Conservation (phyloP, 1,140 invertebrate species). For the Antheraea mylitta region DNA sequence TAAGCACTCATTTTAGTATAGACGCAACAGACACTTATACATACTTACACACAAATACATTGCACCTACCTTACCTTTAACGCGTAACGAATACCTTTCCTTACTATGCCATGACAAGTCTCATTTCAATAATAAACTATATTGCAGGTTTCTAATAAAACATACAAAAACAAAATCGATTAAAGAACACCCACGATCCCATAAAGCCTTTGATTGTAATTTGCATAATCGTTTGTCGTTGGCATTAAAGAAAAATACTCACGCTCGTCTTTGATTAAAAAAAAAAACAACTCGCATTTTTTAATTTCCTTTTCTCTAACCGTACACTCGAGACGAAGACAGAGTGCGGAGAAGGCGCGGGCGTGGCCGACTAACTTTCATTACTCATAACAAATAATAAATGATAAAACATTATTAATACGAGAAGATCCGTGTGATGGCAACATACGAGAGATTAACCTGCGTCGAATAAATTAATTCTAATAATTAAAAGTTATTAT, state of each 20-base stretch:
- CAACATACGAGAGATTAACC: conserved; percentile 58
- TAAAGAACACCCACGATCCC: conserved; percentile 50
- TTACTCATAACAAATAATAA: conserved; percentile 75
- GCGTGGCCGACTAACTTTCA: conserved; percentile 73
- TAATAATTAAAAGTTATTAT: conserved; percentile 67
- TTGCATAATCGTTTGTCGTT: conserved; percentile 60
- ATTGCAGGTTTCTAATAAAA: neutral
- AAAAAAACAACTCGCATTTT: conserved; percentile 41
- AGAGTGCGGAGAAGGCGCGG: conserved; percentile 58
- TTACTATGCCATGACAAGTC: too few species aligned
- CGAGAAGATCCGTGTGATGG: conserved; percentile 61
- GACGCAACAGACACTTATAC: too few species aligned
- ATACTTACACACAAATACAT: too few species aligned
- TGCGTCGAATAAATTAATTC: conserved; percentile 69
- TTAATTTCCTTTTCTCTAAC: conserved; percentile 53
- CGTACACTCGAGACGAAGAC: conserved; percentile 58
- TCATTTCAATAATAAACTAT: neutral
- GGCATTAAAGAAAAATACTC: conserved; percentile 50
- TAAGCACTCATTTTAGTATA: too few species aligned
- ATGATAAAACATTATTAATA: conserved; percentile 79
- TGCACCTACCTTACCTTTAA: too few species aligned
- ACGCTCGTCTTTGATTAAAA: conserved; percentile 52
- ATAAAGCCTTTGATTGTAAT: conserved; percentile 43
- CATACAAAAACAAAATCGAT: conserved; percentile 28
- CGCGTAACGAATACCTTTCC: too few species aligned